Evolutionary conservation across 2,797 vertebrate genomes (phyloP).

Genomic region (Amblyopsis hoosieri): DNA sequence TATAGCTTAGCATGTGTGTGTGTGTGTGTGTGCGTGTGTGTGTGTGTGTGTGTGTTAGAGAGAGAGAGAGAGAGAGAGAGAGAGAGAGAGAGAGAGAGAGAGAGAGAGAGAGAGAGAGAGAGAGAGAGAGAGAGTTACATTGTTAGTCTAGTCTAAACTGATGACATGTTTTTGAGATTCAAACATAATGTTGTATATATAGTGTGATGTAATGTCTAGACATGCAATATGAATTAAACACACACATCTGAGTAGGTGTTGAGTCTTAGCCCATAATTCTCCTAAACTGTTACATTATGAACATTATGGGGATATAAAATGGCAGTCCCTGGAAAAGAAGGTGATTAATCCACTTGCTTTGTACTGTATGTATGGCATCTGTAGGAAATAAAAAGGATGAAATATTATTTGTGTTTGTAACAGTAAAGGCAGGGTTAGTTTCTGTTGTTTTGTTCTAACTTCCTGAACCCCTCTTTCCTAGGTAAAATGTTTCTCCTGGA

Average conservation of each 20-base stretch:
- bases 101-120: background rate
- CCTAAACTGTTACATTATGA: constrained; percentile 15
- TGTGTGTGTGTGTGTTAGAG: constrained; percentile 3
- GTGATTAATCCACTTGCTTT: background rate
- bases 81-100: background rate
- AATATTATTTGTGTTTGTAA: background rate
- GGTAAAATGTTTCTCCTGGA: constrained; percentile 92
- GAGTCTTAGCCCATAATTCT: constrained; percentile 16
- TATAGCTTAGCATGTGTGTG: background rate
- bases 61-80: too few relatives aligned
- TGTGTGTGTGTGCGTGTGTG: background rate
- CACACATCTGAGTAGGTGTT: constrained; percentile 12
- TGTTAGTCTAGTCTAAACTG: background rate
- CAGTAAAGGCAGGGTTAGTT: background rate
- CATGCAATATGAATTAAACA: background rate
- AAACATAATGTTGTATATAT: constrained; percentile 18
- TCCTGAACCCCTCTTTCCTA: constrained; percentile 50
- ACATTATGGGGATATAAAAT: constrained; percentile 17
- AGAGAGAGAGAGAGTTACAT: background rate
- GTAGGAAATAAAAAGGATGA: background rate
- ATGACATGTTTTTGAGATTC: background rate
- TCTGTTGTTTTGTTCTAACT: background rate
- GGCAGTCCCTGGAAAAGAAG: constrained; percentile 1
- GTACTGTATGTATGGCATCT: background rate
- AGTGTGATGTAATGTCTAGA: constrained; percentile 4